Evolutionary conservation across 1,140 invertebrate species (phyloP).

Genomic region (Grapholita molesta): DNA sequence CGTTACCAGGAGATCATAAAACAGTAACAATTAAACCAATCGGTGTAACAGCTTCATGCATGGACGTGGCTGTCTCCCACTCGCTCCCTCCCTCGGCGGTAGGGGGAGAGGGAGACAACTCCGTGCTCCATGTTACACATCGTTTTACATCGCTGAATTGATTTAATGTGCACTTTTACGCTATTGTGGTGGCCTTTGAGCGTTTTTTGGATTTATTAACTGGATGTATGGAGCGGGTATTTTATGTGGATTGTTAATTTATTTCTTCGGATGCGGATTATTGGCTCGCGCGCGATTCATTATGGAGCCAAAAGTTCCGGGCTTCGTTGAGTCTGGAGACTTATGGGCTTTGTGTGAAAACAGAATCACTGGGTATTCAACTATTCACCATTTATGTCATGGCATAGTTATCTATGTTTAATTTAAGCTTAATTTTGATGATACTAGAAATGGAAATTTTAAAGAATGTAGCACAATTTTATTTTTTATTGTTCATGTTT

Average conservation of each 20-base stretch:
- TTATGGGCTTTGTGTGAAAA: neutral
- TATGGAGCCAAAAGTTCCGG: neutral
- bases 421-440: too few relatives aligned
- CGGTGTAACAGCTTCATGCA: slow-evolving; percentile 20
- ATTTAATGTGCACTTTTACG: slow-evolving; percentile 24
- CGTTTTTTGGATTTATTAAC: slow-evolving; percentile 19
- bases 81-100: neutral
- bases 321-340: neutral
- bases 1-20: slow-evolving; percentile 18
- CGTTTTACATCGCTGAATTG: slow-evolving; percentile 27
- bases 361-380: too few relatives aligned
- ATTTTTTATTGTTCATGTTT: too few relatives aligned
- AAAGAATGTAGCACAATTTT: too few relatives aligned
- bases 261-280: neutral
- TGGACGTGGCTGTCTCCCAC: slow-evolving; percentile 15
- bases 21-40: slow-evolving; percentile 24
- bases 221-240: neutral
- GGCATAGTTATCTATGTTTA: too few relatives aligned
- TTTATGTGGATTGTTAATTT: slow-evolving; percentile 5
- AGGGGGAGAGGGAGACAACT: slow-evolving; percentile 1
- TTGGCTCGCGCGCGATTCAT: neutral
- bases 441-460: too few relatives aligned
- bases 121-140: slow-evolving; percentile 18
- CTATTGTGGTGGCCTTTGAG: slow-evolving; percentile 18
- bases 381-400: too few relatives aligned